Evolutionary conservation across 2,797 vertebrate species (phyloP).

Genomic region (Menidia menidia): DNA sequence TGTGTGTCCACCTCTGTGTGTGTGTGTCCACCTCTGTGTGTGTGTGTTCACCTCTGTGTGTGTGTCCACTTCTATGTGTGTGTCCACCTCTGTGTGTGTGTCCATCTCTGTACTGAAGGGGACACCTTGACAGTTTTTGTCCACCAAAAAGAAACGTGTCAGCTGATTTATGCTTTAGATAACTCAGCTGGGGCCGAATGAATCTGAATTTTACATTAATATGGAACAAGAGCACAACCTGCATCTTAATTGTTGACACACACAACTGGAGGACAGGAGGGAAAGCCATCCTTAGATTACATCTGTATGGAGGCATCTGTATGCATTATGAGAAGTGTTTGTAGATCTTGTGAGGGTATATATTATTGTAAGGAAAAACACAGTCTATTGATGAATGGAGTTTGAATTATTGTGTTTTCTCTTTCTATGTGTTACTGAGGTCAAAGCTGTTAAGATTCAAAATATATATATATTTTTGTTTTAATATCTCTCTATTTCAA

Average conservation of each 20-base stretch:
- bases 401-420: too few relatives aligned
- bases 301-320: not conserved
- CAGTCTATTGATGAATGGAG: too few relatives aligned
- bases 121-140: conserved; percentile 61
- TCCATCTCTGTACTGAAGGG: conserved; percentile 47
- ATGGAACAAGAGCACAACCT: conserved; percentile 34
- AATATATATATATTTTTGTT: too few relatives aligned
- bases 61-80: too few relatives aligned
- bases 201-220: conserved; percentile 40
- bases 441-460: too few relatives aligned
- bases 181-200: conserved; percentile 30
- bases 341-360: not conserved
- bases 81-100: too few relatives aligned
- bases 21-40: too few relatives aligned
- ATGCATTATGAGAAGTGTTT: not conserved
- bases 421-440: too few relatives aligned
- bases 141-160: conserved; percentile 50
- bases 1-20: too few relatives aligned
- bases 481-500: too few relatives aligned
- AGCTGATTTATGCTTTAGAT: conserved; percentile 60
- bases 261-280: not conserved
- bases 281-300: not conserved
- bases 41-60: too few relatives aligned
- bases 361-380: too few relatives aligned
- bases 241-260: conserved; percentile 13